Evolutionary conservation across 1,140 invertebrate genomes (phyloP).

Genomic region (Euborellia annulipes): DNA sequence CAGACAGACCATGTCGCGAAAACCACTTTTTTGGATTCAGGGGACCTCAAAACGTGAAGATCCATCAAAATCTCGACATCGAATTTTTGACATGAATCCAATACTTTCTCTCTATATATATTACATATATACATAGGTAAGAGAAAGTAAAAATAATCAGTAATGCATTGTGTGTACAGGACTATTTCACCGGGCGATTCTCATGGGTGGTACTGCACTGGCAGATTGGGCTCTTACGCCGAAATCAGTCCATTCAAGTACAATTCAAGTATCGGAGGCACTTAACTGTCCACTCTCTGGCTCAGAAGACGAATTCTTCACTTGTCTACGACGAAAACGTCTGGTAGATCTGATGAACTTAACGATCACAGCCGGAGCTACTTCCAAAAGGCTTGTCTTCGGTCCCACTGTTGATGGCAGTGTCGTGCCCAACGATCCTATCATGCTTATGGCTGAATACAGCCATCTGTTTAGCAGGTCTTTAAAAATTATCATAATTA

Average conservation of each 20-base stretch:
- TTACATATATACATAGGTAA: no score
- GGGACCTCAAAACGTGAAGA: no score
- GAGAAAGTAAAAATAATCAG: no score
- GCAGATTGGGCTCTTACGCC: conserved; percentile 75
- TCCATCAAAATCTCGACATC: no score
- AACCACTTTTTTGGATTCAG: no score
- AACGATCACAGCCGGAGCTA: not conserved
- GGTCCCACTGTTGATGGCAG: conserved; percentile 71
- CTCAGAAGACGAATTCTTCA: conserved; percentile 33
- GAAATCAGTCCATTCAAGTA: conserved; percentile 61
- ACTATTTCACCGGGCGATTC: conserved; percentile 77
- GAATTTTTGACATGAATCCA: no score
- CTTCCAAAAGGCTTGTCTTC: conserved; percentile 28
- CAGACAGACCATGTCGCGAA: no score
- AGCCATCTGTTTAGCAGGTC: conserved; percentile 57
- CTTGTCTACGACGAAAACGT: conserved; percentile 44
- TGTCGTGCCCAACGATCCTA: conserved; percentile 62
- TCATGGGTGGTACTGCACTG: conserved; percentile 87
- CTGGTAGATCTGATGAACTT: conserved; percentile 49
- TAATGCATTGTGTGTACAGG: no score
- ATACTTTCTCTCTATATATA: no score
- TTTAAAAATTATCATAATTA: no score
- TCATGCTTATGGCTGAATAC: conserved; percentile 52
- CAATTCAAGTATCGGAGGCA: conserved; percentile 59
- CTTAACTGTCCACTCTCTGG: conserved; percentile 53